Base-by-base conservation (phyloP, 1,140 invertebrate species). In the Brachionus sp. region DNA sequence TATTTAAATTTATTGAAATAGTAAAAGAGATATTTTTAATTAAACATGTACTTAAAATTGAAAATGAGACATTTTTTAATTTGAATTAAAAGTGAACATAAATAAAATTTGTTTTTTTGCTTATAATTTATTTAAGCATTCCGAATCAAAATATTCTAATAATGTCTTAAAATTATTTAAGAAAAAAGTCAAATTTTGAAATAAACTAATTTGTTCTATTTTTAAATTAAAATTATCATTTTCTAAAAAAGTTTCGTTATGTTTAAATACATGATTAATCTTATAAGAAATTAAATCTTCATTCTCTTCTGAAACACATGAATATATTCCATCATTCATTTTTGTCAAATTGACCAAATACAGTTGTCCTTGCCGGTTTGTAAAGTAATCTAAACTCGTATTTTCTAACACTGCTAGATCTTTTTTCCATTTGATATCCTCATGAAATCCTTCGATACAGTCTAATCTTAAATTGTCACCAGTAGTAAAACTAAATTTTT, bases 401-500 rank as follows among this genome's bases (percentile, higher is more conserved):
- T 70, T 5, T 19, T 70, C 66, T 16, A 70, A 39, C 29, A 0
- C 5, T 25, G 9, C 4, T 75, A 50, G 10, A 75, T 75, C 13
- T 75, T 75, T 75, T 46, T 75, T 75, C 70, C 70, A 75, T 46
- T 19, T 42, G 5, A 23, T 46, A 25, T 19, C 9, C 6, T 16
- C 23, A 44, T 13, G 1, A 16, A 39, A 42, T 13, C 44, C 7
- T 75, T 75, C 16, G 9, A 25, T 75, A 25, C 39, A 44, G 10
- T 75, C 70, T 29, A 44, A 25, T 42, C n/a, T 75, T 29, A 75
- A 25, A 70, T 70, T 70, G 42, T 70, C 33, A 16, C 70, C 39
- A 4, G 25, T 5, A 13, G 19, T 75, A 46, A 25, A 44, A 46
- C 29, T 46, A 25, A 46, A 50, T 75, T 23, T 16, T 12, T 25